These are phyloP conservation scores for Ormyrus nitidulus DNA, from an alignment of 2,888 invertebrate species.

Conservation along the genomic window DNA sequence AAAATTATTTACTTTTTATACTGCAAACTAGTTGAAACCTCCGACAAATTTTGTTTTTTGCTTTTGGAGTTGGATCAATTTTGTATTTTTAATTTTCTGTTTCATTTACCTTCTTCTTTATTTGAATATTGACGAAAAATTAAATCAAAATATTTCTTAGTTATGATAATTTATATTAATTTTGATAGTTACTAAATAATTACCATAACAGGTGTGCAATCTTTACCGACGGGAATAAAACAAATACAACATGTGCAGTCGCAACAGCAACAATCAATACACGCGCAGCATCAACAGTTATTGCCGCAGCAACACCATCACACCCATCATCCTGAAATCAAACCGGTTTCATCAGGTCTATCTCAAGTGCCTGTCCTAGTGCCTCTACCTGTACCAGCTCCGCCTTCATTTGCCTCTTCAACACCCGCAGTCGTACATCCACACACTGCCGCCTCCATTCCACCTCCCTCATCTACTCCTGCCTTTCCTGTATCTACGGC, in stretches of 20 bases:
- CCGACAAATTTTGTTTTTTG: too few relatives aligned
- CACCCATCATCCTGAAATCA: constrained; percentile 42
- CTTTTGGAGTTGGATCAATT: too few relatives aligned
- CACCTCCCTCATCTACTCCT: constrained; percentile 65
- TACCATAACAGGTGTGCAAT: constrained; percentile 43
- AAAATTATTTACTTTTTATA: too few relatives aligned
- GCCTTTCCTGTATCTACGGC: constrained; percentile 66
- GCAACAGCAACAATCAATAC: constrained; percentile 3
- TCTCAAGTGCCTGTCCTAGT: constrained; percentile 66
- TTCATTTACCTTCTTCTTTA: too few relatives aligned
- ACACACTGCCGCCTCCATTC: constrained; percentile 62
- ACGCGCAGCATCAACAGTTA: constrained; percentile 6
- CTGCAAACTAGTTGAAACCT: too few relatives aligned
- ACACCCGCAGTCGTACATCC: constrained; percentile 20
- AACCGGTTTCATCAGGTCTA: constrained; percentile 43
- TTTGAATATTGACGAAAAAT: too few relatives aligned
- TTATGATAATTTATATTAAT: too few relatives aligned
- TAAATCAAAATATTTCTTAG: too few relatives aligned
- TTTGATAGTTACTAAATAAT: neutral
- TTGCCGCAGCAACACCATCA: constrained; percentile 19
- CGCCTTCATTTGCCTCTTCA: constrained; percentile 47
- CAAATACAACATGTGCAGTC: constrained; percentile 21
- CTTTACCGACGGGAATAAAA: constrained; percentile 38
- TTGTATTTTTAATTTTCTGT: too few relatives aligned
- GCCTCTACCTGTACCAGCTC: constrained; percentile 63